These are phyloP conservation scores for Falco punctatus DNA, from an alignment of 2,113 vertebrate genomes.

Conservation along the genomic window DNA sequence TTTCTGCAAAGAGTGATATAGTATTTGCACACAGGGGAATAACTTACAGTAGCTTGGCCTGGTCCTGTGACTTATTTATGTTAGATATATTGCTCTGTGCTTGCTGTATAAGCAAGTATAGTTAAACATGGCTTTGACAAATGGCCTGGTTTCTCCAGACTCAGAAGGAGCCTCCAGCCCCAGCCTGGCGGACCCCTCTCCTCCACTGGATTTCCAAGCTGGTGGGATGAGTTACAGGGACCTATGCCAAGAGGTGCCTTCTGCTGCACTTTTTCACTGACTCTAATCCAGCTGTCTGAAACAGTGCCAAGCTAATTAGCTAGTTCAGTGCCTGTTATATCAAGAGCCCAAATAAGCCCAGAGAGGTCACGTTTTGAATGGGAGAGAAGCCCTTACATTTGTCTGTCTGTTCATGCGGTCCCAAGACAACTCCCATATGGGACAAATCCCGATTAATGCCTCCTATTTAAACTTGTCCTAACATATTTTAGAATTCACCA, in stretches of 20 bases:
- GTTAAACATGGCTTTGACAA: conserved; percentile 33
- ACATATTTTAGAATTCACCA: conserved; percentile 20
- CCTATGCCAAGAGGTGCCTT: conserved; percentile 68
- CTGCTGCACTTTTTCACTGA: conserved; percentile 71
- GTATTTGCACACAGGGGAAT: not conserved
- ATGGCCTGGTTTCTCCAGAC: not conserved
- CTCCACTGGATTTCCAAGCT: conserved; percentile 57
- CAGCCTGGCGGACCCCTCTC: conserved; percentile 30
- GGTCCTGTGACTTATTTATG: not conserved
- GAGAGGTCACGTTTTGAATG: conserved; percentile 42
- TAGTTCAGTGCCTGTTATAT: conserved; percentile 68
- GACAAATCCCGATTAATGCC: conserved; percentile 19
- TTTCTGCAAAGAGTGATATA: not conserved
- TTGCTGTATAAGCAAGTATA: not conserved
- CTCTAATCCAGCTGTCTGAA: conserved; percentile 71
- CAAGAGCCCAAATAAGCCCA: conserved; percentile 58
- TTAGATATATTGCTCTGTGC: not conserved
- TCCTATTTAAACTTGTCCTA: conserved; percentile 37
- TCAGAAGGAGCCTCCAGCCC: conserved; percentile 41
- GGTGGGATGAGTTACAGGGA: conserved; percentile 62
- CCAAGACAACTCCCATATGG: not conserved
- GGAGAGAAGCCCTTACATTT: conserved; percentile 22
- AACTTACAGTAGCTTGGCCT: not conserved
- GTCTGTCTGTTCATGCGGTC: not conserved
- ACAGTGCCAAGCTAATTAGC: conserved; percentile 76